Evolutionary conservation across 2,888 invertebrate genomes (phyloP).

Genomic region (Minunthozetes semirufus): DNA sequence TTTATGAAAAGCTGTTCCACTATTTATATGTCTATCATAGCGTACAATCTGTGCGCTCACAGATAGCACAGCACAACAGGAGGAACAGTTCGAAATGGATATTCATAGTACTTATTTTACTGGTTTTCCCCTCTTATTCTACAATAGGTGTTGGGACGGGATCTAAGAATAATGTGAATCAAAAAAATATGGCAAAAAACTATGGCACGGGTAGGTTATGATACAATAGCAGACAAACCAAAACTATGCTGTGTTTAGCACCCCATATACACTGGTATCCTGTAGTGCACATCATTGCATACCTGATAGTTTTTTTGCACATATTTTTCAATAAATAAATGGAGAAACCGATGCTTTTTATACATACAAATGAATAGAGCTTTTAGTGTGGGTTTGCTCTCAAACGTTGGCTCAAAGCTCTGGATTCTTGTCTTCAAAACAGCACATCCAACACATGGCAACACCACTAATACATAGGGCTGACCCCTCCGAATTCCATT

Average conservation of each 20-base stretch:
- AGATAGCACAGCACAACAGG: not conserved
- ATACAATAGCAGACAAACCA: too few species aligned
- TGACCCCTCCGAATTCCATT: not conserved
- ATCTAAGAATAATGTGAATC: not conserved
- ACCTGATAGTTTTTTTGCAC: not conserved
- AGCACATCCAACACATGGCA: not conserved
- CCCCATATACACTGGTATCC: not conserved
- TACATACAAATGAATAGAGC: not conserved
- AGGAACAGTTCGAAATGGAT: not conserved
- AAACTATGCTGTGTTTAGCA: not conserved
- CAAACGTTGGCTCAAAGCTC: not conserved
- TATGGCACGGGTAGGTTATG: too few species aligned
- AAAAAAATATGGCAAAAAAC: too few species aligned
- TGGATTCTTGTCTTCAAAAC: too few species aligned
- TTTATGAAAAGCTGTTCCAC: not conserved
- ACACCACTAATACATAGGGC: not conserved
- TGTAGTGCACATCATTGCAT: not conserved
- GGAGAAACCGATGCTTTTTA: slow-evolving; percentile 14
- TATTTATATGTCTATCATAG: slow-evolving; percentile 23
- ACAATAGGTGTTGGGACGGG: not conserved
- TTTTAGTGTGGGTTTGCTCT: not conserved
- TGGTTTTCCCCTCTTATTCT: not conserved
- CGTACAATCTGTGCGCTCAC: not conserved
- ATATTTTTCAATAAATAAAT: not conserved
- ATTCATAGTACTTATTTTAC: not conserved